Evolutionary conservation across 2,113 vertebrate species (phyloP).

Genomic region (Lathamus discolor): DNA sequence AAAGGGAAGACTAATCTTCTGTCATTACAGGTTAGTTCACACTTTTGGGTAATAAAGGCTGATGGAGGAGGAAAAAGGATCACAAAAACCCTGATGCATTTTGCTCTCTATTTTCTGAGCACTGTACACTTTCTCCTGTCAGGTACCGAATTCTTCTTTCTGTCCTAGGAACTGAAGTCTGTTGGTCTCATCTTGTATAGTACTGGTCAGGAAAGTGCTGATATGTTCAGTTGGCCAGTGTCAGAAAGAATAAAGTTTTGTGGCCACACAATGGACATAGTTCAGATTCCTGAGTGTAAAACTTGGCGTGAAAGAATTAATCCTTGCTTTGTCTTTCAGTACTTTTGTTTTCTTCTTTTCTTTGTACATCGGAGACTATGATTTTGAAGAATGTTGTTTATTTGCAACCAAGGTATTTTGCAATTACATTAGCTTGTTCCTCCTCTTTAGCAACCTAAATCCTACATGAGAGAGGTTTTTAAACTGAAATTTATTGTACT

Average conservation of each 20-base stretch:
- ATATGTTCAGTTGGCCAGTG: background rate
- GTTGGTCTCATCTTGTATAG: background rate
- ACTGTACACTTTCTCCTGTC: background rate
- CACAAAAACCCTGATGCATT: background rate
- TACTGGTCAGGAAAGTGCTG: background rate
- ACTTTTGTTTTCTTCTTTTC: background rate
- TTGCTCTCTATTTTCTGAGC: background rate
- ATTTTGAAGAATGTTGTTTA: background rate
- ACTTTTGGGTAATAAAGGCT: background rate
- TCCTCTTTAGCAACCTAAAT: background rate
- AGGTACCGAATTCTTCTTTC: background rate
- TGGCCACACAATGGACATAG: background rate
- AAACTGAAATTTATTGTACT: background rate
- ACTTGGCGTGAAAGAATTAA: background rate
- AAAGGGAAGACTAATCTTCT: background rate
- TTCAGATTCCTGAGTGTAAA: background rate
- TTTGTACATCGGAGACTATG: background rate
- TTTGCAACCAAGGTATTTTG: background rate
- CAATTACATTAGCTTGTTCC: background rate
- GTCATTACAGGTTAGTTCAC: background rate
- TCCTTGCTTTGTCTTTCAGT: slow-evolving; percentile 1
- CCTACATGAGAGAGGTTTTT: background rate
- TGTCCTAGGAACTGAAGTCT: background rate
- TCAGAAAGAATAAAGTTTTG: background rate
- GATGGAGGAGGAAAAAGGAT: background rate